These are phyloP conservation scores for Gila robusta DNA, from an alignment of 2,797 vertebrate genomes.

Conservation along the genomic window DNA sequence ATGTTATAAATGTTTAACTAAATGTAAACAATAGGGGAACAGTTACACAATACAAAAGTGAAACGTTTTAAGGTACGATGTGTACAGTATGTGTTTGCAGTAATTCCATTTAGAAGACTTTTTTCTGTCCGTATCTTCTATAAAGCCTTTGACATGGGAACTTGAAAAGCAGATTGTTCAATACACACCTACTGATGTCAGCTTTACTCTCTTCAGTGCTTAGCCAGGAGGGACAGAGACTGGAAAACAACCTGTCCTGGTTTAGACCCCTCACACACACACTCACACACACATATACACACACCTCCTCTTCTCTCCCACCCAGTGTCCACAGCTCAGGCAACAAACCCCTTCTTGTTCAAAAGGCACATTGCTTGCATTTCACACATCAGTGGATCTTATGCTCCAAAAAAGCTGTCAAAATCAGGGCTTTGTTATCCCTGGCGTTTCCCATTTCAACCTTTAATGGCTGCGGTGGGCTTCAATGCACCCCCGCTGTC, in stretches of 20 bases:
- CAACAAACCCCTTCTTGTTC: constrained; percentile 71
- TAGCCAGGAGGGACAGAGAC: constrained; percentile 50
- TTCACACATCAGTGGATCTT: constrained; percentile 70
- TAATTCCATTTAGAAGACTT: constrained; percentile 35
- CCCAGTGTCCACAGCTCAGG: constrained; percentile 54
- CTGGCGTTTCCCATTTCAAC: constrained; percentile 64
- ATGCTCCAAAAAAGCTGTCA: constrained; percentile 73
- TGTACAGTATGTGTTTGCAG: neutral
- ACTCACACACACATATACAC: neutral
- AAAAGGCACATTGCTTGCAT: constrained; percentile 65
- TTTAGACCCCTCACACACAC: constrained; percentile 46
- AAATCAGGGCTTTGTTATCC: constrained; percentile 69
- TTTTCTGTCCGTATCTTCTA: neutral
- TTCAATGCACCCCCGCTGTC: constrained; percentile 63
- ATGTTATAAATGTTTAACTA: neutral
- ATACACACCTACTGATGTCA: constrained; percentile 38
- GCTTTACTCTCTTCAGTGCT: constrained; percentile 46
- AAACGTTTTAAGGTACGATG: neutral
- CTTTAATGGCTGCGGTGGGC: constrained; percentile 63
- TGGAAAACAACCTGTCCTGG: constrained; percentile 58
- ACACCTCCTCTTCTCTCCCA: constrained; percentile 37
- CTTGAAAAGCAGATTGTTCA: constrained; percentile 28
- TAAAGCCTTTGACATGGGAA: constrained; percentile 34
- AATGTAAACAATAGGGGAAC: neutral
- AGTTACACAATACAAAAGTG: neutral